These are phyloP conservation scores for Picus viridis DNA, from an alignment of 2,797 vertebrate species.

Conservation along the genomic window DNA sequence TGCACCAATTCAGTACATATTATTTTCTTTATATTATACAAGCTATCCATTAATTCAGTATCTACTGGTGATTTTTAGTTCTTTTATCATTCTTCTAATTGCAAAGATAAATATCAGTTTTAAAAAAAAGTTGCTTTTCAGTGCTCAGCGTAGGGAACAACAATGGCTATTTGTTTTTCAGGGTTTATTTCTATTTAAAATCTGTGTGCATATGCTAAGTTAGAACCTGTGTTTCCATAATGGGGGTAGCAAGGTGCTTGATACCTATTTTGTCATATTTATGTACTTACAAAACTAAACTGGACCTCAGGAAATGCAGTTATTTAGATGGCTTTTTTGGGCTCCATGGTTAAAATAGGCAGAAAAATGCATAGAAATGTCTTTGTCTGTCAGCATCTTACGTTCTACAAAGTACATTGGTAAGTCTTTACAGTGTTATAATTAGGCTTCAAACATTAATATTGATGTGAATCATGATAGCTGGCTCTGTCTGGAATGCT, in stretches of 20 bases:
- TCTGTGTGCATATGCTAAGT: not conserved
- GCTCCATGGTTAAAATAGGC: not conserved
- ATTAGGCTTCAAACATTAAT: not conserved
- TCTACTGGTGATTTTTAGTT: not conserved
- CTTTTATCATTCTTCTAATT: not conserved
- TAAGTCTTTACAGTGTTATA: not conserved
- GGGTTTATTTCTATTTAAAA: not conserved
- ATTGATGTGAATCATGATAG: not conserved
- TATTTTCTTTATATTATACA: not conserved
- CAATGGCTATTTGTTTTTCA: not conserved
- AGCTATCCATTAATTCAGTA: not conserved
- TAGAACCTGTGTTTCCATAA: not conserved
- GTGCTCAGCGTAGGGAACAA: not conserved
- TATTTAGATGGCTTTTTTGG: not conserved
- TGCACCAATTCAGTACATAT: not conserved
- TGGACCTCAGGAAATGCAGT: not conserved
- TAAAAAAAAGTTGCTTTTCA: not conserved
- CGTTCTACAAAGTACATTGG: not conserved
- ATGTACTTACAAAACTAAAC: not conserved
- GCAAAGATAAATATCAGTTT: not conserved
- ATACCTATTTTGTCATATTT: not conserved
- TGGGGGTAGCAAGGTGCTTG: not conserved
- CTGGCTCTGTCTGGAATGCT: not conserved
- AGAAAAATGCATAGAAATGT: not conserved
- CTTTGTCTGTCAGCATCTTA: not conserved